Percentiles rank a stretch among this genome's conserved stretches.
These are phyloP conservation scores for Sebastes taczanowskii DNA, from an alignment of 2,797 vertebrate genomes.

Conservation along the genomic window DNA sequence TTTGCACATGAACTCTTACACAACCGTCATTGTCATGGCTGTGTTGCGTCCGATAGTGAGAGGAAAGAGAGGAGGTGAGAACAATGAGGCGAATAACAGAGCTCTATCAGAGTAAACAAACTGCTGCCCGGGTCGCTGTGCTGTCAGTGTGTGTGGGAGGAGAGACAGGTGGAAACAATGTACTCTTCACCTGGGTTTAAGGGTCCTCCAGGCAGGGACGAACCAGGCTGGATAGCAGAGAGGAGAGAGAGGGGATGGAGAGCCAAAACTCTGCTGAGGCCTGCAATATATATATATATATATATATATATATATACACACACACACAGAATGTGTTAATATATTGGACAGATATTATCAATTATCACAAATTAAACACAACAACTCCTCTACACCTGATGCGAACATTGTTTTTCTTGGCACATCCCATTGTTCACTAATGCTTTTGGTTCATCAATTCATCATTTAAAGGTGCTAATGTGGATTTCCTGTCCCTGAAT, in stretches of 20 bases:
- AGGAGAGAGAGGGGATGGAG: constrained; percentile 11
- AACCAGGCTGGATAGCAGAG: constrained; percentile 18
- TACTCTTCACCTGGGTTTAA: constrained; percentile 68
- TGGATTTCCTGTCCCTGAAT: neutral
- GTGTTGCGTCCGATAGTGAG: constrained; percentile 48
- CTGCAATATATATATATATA: neutral
- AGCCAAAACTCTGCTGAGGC: constrained; percentile 9
- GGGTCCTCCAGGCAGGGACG: constrained; percentile 66
- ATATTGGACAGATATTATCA: neutral
- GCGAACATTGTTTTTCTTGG: neutral
- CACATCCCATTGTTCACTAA: neutral
- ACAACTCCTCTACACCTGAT: neutral
- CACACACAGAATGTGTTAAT: too few relatives aligned
- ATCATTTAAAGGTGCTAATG: constrained; percentile 22
- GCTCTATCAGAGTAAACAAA: constrained; percentile 74
- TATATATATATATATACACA: too few relatives aligned
- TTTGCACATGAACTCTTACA: constrained; percentile 67
- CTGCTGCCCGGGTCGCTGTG: constrained; percentile 33
- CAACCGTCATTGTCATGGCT: constrained; percentile 57
- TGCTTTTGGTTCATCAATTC: constrained; percentile 13
- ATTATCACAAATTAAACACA: neutral
- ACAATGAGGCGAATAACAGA: constrained; percentile 64
- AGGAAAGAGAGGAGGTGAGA: constrained; percentile 53
- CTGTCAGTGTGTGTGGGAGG: constrained; percentile 64
- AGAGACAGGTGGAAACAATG: constrained; percentile 73